These are phyloP conservation scores for Tragelaphus oryx DNA, from an alignment of 2,797 vertebrate genomes.

Conservation along the genomic window DNA sequence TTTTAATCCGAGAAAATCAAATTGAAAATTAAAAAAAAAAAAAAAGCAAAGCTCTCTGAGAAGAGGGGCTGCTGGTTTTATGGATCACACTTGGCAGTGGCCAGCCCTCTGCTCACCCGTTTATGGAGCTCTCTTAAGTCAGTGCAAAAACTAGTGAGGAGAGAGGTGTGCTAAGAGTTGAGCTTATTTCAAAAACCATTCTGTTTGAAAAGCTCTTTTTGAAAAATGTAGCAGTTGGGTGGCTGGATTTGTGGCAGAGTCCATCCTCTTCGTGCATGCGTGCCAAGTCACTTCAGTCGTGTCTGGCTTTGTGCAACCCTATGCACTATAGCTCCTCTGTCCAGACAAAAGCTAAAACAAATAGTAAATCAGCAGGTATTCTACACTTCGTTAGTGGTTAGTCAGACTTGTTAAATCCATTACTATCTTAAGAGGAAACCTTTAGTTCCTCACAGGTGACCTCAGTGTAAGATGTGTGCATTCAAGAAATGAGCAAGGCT, in stretches of 20 bases:
- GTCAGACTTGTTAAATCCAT: constrained; percentile 36
- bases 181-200: constrained; percentile 23
- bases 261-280: neutral
- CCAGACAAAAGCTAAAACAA: constrained; percentile 29
- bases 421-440: neutral
- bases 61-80: neutral
- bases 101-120: no score
- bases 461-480: neutral
- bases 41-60: neutral
- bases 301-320: neutral
- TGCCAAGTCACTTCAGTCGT: neutral
- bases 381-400: constrained; percentile 9
- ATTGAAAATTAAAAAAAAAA: neutral
- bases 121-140: neutral
- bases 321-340: neutral
- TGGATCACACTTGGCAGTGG: neutral
- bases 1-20: constrained; percentile 16
- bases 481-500: neutral
- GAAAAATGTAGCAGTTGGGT: constrained; percentile 52
- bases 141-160: neutral
- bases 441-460: neutral
- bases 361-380: constrained; percentile 10
- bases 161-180: neutral
- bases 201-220: constrained; percentile 30
- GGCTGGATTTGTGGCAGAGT: constrained; percentile 70